phyloP scores from a whole-genome alignment of 2,888 invertebrate species.

The Argyresthia albistria region DNA sequence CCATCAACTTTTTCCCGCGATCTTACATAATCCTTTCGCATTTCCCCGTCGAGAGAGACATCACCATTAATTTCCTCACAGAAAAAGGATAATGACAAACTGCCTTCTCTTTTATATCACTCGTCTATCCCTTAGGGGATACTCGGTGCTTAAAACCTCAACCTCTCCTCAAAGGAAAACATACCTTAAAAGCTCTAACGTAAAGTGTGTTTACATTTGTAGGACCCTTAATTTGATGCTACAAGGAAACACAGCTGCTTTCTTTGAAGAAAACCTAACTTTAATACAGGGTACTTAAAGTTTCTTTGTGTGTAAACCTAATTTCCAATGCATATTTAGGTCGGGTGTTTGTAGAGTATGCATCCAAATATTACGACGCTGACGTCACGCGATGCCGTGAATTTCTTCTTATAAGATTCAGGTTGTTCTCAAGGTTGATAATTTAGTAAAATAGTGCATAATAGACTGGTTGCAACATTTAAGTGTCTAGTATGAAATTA shows the following conservation, averaged over 20 bases:
- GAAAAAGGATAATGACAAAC: slow-evolving; percentile 4
- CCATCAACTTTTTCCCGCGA: not conserved
- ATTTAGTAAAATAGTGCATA: not conserved
- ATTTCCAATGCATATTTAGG: slow-evolving; percentile 1
- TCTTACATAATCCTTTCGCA: not conserved
- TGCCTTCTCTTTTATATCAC: slow-evolving; percentile 3
- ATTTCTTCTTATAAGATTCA: not conserved
- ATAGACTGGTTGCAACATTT: not conserved
- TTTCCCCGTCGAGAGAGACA: not conserved
- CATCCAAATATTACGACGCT: slow-evolving; percentile 1
- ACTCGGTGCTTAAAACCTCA: not conserved
- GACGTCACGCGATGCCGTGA: not conserved
- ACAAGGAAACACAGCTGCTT: too few species aligned
- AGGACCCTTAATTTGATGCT: too few species aligned
- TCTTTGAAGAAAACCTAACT: too few species aligned
- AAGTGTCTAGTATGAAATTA: too few species aligned
- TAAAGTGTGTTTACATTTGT: too few species aligned
- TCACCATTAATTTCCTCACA: slow-evolving; percentile 3
- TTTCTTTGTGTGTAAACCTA: not conserved
- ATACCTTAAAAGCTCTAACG: not conserved
- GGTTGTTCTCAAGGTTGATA: not conserved
- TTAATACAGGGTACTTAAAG: not conserved
- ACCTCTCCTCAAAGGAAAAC: not conserved
- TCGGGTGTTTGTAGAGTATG: not conserved
- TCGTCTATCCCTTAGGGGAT: not conserved